Conservation (phyloP, 2,113 vertebrate species). For the Labeo rohita region DNA sequence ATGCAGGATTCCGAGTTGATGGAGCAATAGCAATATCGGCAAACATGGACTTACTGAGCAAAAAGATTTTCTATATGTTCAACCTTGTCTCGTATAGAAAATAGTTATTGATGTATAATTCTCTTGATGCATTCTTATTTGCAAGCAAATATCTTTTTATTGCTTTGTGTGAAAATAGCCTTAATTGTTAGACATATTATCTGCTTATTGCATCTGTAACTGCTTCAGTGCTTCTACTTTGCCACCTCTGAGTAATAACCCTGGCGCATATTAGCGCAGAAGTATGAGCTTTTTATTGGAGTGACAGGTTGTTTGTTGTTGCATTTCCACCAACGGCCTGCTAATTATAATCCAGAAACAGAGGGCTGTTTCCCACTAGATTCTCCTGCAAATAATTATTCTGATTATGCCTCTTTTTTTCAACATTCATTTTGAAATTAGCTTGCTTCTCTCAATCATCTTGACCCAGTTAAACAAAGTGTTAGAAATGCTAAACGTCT, state of each 20-base stretch:
- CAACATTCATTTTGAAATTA: background rate
- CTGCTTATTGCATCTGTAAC: conserved; percentile 1
- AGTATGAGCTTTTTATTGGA: conserved; percentile 5
- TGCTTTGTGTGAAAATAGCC: background rate
- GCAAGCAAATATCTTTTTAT: background rate
- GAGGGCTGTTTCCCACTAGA: background rate
- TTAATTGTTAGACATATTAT: background rate
- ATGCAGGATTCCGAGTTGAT: too few relatives aligned
- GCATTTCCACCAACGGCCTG: background rate
- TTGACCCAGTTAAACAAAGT: conserved; percentile 54
- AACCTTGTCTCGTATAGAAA: too few relatives aligned
- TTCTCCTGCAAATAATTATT: conserved; percentile 17
- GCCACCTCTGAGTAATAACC: background rate
- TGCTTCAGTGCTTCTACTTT: background rate
- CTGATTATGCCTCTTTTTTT: conserved; percentile 3
- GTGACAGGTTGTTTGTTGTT: conserved; percentile 6
- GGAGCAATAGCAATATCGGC: too few relatives aligned
- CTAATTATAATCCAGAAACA: conserved; percentile 34
- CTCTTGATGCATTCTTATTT: background rate
- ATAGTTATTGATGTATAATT: too few relatives aligned
- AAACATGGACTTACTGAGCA: too few relatives aligned
- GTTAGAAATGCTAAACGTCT: conserved; percentile 39
- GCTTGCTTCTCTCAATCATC: conserved; percentile 46
- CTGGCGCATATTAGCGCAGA: background rate
- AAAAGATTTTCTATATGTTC: too few relatives aligned